These are phyloP conservation scores for Cryptophagus acutangulus DNA, from an alignment of 2,888 invertebrate genomes.

Conservation along the genomic window DNA sequence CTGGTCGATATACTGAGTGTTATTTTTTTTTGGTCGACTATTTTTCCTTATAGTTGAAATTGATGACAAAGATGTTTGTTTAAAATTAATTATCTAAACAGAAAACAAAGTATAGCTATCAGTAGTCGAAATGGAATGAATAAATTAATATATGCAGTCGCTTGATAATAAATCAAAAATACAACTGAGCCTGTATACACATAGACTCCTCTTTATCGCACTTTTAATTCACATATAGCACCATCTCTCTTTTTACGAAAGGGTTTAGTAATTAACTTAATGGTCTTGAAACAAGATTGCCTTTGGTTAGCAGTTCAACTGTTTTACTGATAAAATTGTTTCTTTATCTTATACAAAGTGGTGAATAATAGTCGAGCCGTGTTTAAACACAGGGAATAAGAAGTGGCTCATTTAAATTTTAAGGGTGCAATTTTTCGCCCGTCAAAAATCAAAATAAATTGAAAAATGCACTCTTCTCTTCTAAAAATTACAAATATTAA, in stretches of 20 bases:
- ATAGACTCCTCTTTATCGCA: not conserved
- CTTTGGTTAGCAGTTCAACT: slow-evolving; percentile 48
- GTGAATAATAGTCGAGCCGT: slow-evolving; percentile 31
- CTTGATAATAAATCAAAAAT: slow-evolving; percentile 3
- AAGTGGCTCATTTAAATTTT: slow-evolving; percentile 13
- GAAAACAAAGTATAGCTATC: not conserved
- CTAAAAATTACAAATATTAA: no score
- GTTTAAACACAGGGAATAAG: slow-evolving; percentile 12
- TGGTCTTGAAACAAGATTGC: slow-evolving; percentile 51
- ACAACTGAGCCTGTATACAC: no score
- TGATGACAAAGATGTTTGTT: no score
- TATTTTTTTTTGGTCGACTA: no score
- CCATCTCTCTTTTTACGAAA: slow-evolving; percentile 38
- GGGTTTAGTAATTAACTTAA: slow-evolving; percentile 49
- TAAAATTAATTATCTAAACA: not conserved
- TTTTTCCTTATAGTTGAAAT: no score
- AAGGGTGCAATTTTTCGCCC: no score
- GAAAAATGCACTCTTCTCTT: no score
- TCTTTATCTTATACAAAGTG: slow-evolving; percentile 42
- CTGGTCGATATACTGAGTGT: no score
- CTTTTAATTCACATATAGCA: slow-evolving; percentile 3
- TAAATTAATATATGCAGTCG: not conserved
- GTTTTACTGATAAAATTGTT: slow-evolving; percentile 47
- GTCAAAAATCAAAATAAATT: no score
- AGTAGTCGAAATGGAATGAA: not conserved